Base-by-base conservation (phyloP, 1,140 invertebrate species). In the Temnothorax nylanderi region DNA sequence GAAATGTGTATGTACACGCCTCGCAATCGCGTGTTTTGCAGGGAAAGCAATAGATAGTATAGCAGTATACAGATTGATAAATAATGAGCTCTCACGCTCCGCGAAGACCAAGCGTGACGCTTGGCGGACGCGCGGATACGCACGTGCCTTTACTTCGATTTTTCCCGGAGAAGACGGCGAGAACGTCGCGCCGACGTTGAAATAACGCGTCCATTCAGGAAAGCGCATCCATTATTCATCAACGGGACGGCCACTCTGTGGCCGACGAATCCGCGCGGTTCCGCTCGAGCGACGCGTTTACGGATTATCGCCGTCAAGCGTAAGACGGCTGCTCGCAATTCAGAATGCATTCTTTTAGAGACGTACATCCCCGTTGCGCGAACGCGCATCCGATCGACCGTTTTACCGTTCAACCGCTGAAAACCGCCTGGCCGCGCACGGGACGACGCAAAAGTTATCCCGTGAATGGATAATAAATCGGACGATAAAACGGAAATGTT, bases 181-280 rank as follows among this genome's bases (percentile, higher is more conserved):
- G 1, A 47, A 34, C 4, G 1, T 44, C 44, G 44, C 37, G 37
- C 37, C 8, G 47, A 80, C 44, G 44, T 69, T 67, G 62, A 69
- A 67, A 67, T 67, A 41, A 54, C 77, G 47, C 47, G 62, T 69
- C 8, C 32, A 80, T 69, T 80, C 62, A 80, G 32, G 21, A 69
- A 56, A 41, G 64, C 47, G 32, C 34, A 44, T 80, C 47, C 32
- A 80, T 80, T 80, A 80, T 69, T 80, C 62, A 80, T 69, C 41
- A 51, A 69, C 21, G 16, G n/a, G n/a, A 34, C 44, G 76, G 37
- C 13, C n/a, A 32, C 18, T 6, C 13, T 37, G n/a, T n/a, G 47
- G 3, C 62, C 21, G 32, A 64, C 16, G 62, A 13, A 21, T 47
- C 47, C 47, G 4, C 47, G 47, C 47, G 62, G 62, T 80, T 69